Base-by-base conservation (phyloP, 2,113 vertebrate genomes). In the Turnix velox region DNA sequence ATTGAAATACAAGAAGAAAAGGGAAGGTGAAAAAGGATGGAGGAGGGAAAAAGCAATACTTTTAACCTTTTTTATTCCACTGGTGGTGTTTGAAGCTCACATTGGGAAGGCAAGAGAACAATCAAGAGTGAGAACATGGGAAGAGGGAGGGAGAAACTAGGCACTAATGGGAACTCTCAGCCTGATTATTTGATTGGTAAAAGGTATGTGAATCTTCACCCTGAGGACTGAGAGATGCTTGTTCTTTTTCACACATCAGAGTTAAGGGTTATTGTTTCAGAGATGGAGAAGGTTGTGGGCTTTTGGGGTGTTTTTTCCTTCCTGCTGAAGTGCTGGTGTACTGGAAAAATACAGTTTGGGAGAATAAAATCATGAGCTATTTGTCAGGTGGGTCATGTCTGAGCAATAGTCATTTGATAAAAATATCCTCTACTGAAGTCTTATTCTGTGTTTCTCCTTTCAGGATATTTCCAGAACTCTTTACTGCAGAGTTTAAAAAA, bases 331-430 rank as follows among this genome's bases (percentile, higher is more conserved):
- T 83, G 14, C 30, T 84, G n/a, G 40, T 10, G 22, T 55, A 28
- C 65, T 28, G 18, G 18, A 54, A 79, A 90, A 84, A 84, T 8
- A 17, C 2, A 46, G 27, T 67, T 81, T 62, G 13, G 31, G 31
- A n/a, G 14, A 67, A 43, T 4, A 48, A 67, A 88, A 84, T 28
- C 5, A 30, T 33, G 13, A 78, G 52, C 10, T 23, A 33, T 68
- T 79, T 88, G 45, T 66, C 61, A 92, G 91, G n/a, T 59, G 68
- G 43, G n/a, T 59, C 55, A 65, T 4, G 0, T 73, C 57, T 83
- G 46, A 93, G 18, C 55, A 91, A 84, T 11, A 92, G 27, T 66
- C 33, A 77, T n/a, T 82, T 82, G 31, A 89, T 48, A 77, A 92
- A 54, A 78, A 69, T 37, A 45, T n/a, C n/a, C n/a, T n/a, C n/a